Evolutionary conservation across 2,888 invertebrate species (phyloP), one percentile per base, ranked within the genome.

Genomic region (Drosophila pseudotakahashii): DNA sequence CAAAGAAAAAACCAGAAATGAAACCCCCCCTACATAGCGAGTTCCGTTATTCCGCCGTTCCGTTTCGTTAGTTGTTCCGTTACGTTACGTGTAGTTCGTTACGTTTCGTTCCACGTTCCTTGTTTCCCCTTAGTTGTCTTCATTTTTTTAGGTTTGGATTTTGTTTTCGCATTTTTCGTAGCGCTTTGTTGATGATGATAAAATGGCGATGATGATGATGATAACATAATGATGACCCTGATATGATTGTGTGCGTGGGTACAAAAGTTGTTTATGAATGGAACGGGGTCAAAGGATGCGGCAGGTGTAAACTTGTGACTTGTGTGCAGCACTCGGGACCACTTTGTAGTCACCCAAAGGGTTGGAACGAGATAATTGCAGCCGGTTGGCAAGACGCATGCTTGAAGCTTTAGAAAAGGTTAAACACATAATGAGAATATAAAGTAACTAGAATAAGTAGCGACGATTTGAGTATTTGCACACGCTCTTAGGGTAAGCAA

Each of bases 21-120:
- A 41, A 45, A 34, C 16, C 30, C 16, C 52, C 64, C 26, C 19
- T 52, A 60, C 62, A 34, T 63, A 63, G 50, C 37, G 42, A 57
- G 47, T 66, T 53, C 39, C 47, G 53, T 64, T 63, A 42, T 45
- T 52, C 53, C 41, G 23, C 23, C 41, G 62, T 63, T 62, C 19
- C 54, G 42, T 54, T 54, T 23, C 44, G 52, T 64, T 66, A 32
- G 37, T 45, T 39, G 66, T 66, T 64, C 32, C 64, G 64, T 64
- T 66, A n/a, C 66, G 66, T 66, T 66, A 16, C 53, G 34, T 45
- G 53, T 66, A 59, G 64, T 59, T 59, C 37, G 34, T 58, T 63
- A 58, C 53, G 39, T 58, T 63, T 61, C 53, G 39, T 51, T 57
- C 68, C 53, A 67, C 47, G 67, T 61, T 75, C 60, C 60, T 61